Percentiles rank a stretch among this genome's conserved stretches.
Conservation (phyloP, 2,113 vertebrate species). For the Lepisosteus osseus region DNA sequence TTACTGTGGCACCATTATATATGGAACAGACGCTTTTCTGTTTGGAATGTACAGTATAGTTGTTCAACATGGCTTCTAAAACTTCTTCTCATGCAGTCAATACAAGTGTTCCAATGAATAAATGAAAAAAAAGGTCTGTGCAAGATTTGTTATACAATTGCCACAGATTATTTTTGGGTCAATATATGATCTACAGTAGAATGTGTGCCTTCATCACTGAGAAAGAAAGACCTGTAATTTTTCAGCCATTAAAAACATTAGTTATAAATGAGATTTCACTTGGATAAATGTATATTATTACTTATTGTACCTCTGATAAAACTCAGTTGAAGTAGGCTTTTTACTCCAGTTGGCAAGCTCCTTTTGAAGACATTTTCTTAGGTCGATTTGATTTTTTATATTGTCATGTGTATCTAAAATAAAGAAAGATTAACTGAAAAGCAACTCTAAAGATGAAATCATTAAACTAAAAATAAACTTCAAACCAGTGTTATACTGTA, state of each 20-base stretch:
- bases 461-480: neutral
- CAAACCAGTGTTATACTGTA: conserved; percentile 2
- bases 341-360: conserved; percentile 63
- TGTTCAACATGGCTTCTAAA: too few relatives aligned
- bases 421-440: neutral
- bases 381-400: conserved; percentile 31
- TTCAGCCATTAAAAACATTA: neutral
- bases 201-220: neutral
- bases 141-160: too few relatives aligned
- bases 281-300: neutral
- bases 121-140: too few relatives aligned
- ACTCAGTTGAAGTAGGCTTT: conserved; percentile 61
- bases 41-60: too few relatives aligned
- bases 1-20: too few relatives aligned
- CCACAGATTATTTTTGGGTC: too few relatives aligned
- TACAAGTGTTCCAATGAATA: too few relatives aligned
- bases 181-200: too few relatives aligned
- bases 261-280: neutral
- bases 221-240: neutral
- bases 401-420: conserved; percentile 36
- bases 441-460: neutral
- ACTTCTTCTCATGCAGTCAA: too few relatives aligned
- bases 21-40: too few relatives aligned
- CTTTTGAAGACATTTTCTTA: conserved; percentile 46
- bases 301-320: conserved; percentile 58